phyloP scores from a whole-genome alignment of 1,140 invertebrate species.

The Mamestra configurata region DNA sequence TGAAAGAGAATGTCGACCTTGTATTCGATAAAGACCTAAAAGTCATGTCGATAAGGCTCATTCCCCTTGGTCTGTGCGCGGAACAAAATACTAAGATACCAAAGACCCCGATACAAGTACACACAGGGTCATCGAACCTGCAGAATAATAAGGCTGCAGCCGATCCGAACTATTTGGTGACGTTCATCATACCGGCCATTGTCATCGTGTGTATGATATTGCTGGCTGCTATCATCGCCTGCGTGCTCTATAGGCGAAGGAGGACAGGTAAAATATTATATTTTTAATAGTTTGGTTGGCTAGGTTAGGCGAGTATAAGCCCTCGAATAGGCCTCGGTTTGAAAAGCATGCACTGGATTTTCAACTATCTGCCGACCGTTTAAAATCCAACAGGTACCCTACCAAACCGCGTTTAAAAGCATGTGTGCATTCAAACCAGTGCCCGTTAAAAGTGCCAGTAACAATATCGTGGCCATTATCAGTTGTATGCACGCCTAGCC shows the following conservation, averaged over 20 bases:
- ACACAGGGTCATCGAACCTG: constrained; percentile 57
- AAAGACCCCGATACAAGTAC: constrained; percentile 68
- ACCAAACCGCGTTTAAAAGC: no score
- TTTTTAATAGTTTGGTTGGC: neutral
- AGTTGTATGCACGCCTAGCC: neutral
- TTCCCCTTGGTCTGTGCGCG: constrained; percentile 92
- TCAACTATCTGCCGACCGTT: no score
- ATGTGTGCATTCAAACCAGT: no score
- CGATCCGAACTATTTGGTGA: constrained; percentile 96
- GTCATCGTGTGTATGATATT: constrained; percentile 97
- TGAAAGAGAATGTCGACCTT: constrained; percentile 90
- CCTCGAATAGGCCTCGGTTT: no score
- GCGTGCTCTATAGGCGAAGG: constrained; percentile 94
- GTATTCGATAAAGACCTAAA: constrained; percentile 94
- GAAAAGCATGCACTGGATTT: no score
- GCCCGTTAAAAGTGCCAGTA: neutral
- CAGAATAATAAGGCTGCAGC: constrained; percentile 86
- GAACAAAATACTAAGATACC: constrained; percentile 87
- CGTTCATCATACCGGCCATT: constrained; percentile 96
- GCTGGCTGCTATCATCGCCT: constrained; percentile 95
- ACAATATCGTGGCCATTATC: no score
- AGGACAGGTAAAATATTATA: constrained; percentile 89
- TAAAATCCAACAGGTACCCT: no score
- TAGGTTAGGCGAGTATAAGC: constrained; percentile 3
- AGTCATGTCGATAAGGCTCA: constrained; percentile 92